A percentile compares a stretch with the other conserved stretches of the same genome.
Evolutionary conservation across 2,888 invertebrate genomes (phyloP).

Genomic region (Vesta saturnalis): DNA sequence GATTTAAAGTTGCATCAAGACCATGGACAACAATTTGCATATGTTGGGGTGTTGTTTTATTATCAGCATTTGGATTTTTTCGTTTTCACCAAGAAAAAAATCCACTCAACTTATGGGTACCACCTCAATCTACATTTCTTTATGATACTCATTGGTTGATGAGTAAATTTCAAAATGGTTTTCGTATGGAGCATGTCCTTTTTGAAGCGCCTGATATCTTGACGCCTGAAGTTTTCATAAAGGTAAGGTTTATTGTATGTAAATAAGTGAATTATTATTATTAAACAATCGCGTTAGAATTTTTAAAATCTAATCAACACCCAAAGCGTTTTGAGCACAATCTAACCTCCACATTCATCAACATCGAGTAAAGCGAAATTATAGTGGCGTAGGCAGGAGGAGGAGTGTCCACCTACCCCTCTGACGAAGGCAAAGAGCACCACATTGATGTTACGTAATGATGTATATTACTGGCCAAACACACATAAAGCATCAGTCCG

Average conservation of each 20-base stretch:
- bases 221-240: slow-evolving; percentile 67
- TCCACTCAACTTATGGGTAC: slow-evolving; percentile 81
- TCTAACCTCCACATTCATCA: no score
- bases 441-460: no score
- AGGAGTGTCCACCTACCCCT: no score
- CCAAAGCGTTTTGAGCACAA: no score
- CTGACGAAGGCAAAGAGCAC: no score
- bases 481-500: no score
- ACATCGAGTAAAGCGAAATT: no score
- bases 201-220: slow-evolving; percentile 75
- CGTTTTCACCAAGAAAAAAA: slow-evolving; percentile 78
- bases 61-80: slow-evolving; percentile 71
- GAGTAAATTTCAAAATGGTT: slow-evolving; percentile 71
- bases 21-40: slow-evolving; percentile 70
- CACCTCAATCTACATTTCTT: slow-evolving; percentile 75
- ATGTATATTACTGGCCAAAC: no score
- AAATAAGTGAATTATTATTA: no score
- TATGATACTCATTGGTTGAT: slow-evolving; percentile 78
- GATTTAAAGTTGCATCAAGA: slow-evolving; percentile 67
- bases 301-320: no score
- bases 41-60: slow-evolving; percentile 66
- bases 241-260: slow-evolving; percentile 52
- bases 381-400: no score
- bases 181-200: slow-evolving; percentile 70
- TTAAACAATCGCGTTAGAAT: no score